A percentile compares a stretch with the other conserved stretches of the same genome.
These are phyloP conservation scores for Formica selysi DNA, from an alignment of 1,140 invertebrate species.

Conservation along the genomic window DNA sequence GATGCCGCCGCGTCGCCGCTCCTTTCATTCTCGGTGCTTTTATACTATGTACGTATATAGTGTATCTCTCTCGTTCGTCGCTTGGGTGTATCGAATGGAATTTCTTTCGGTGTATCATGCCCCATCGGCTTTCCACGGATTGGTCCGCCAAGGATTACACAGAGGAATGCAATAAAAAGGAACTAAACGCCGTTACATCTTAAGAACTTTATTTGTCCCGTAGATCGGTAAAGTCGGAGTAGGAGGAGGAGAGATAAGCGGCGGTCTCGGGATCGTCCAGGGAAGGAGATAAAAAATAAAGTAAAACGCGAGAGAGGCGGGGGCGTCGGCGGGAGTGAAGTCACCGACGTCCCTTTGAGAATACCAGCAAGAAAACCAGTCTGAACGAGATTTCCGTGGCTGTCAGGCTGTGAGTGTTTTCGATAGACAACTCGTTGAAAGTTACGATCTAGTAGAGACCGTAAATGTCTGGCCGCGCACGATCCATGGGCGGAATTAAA, in stretches of 20 bases:
- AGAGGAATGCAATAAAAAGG: conserved; percentile 44
- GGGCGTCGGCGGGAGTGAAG: conserved; percentile 11
- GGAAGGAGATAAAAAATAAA: conserved; percentile 33
- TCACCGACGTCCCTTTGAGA: conserved; percentile 43
- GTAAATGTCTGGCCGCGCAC: not conserved
- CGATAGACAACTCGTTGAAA: conserved; percentile 49
- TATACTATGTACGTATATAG: not conserved
- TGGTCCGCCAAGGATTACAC: conserved; percentile 23
- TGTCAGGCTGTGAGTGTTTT: conserved; percentile 27
- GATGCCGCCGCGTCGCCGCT: conserved; percentile 13
- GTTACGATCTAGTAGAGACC: conserved; percentile 49
- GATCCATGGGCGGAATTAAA: conserved; percentile 18
- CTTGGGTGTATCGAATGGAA: conserved; percentile 23
- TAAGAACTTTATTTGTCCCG: conserved; percentile 52
- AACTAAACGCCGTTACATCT: conserved; percentile 14
- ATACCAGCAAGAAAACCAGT: conserved; percentile 73
- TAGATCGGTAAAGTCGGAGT: not conserved
- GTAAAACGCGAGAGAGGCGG: not conserved
- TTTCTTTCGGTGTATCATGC: conserved; percentile 22
- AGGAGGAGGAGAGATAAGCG: conserved; percentile 33
- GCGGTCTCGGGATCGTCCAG: not conserved
- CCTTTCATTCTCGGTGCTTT: conserved; percentile 23
- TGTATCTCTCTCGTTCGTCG: not conserved
- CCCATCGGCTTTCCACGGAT: conserved; percentile 18
- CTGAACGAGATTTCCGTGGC: conserved; percentile 58